Evolutionary conservation across 1,140 invertebrate species (phyloP).

Genomic region (Reticulitermes speratus): DNA sequence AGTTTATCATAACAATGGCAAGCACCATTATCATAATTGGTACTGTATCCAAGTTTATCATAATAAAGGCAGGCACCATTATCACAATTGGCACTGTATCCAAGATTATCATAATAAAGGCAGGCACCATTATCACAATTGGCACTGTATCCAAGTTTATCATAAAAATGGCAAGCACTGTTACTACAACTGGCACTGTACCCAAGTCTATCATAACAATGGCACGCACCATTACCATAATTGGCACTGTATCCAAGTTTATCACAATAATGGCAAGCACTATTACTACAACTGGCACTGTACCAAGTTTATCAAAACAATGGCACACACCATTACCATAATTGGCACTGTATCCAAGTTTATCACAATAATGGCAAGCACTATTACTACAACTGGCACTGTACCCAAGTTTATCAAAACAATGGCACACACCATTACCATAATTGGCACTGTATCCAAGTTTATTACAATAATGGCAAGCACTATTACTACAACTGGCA

Average conservation of each 20-base stretch:
- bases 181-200: neutral
- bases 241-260: neutral
- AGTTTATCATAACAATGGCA: neutral
- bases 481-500: neutral
- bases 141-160: neutral
- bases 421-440: neutral
- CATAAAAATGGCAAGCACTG: neutral
- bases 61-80: neutral
- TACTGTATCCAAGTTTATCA: neutral
- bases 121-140: neutral
- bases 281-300: neutral
- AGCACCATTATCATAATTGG: neutral
- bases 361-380: neutral
- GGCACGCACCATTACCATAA: neutral
- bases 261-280: neutral
- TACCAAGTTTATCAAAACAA: neutral
- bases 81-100: neutral
- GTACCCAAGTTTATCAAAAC: neutral
- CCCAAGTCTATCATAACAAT: neutral
- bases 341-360: neutral
- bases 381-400: neutral
- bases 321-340: neutral
- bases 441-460: neutral
- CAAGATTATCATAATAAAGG: neutral
- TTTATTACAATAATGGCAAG: neutral